phyloP scores from a whole-genome alignment of 1,140 invertebrate species.

The Geopemphigus sp. region DNA sequence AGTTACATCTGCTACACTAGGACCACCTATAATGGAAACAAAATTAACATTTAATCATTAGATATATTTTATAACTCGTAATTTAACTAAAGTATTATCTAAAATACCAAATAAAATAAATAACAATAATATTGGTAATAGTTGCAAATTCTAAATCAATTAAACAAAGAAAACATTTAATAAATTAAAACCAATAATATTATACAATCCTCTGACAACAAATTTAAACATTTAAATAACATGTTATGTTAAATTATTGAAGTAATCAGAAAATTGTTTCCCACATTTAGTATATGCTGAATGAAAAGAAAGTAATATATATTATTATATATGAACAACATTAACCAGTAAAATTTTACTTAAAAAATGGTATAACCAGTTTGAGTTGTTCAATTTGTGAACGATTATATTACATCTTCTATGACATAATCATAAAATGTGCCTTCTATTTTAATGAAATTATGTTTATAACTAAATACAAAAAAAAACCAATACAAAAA shows the following conservation, averaged over 20 bases:
- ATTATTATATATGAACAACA: not conserved
- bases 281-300: too few species aligned
- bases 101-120: not conserved
- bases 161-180: too few species aligned
- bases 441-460: not conserved
- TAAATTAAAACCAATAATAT: too few species aligned
- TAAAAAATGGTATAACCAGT: not conserved
- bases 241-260: too few species aligned
- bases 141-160: too few species aligned
- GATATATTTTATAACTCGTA: not conserved
- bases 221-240: too few species aligned
- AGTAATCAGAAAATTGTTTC: too few species aligned
- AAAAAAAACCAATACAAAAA: not conserved
- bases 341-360: not conserved
- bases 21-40: conserved; percentile 14
- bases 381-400: not conserved
- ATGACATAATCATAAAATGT: not conserved
- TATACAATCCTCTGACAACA: too few species aligned
- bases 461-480: not conserved
- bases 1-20: conserved; percentile 45
- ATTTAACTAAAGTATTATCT: not conserved
- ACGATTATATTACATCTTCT: not conserved
- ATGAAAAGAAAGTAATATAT: not conserved
- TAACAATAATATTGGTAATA: not conserved
- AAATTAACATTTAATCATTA: not conserved